These are phyloP conservation scores for Hipparchia sbordonii DNA, from an alignment of 2,888 invertebrate species.

Conservation along the genomic window DNA sequence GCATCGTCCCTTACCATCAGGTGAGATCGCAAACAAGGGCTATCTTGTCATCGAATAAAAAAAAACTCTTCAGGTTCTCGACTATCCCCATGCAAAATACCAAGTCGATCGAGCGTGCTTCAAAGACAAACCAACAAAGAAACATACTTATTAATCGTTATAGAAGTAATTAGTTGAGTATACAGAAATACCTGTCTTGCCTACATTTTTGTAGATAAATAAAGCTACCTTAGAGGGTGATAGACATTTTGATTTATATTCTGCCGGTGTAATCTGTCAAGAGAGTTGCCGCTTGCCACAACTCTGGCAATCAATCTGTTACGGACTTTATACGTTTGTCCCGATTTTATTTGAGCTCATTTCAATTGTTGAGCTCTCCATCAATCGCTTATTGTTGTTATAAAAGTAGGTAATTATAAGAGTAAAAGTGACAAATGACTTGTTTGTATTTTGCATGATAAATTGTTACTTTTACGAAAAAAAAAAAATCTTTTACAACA, in stretches of 20 bases:
- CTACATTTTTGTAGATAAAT: slow-evolving; percentile 6
- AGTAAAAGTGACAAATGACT: neutral
- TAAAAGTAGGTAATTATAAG: neutral
- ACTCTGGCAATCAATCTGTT: slow-evolving; percentile 50
- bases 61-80: no score
- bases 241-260: slow-evolving; percentile 55
- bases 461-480: neutral
- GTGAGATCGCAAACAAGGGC: no score
- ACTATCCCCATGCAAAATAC: no score
- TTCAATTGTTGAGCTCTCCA: slow-evolving; percentile 45
- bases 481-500: neutral
- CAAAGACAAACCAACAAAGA: no score
- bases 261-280: slow-evolving; percentile 50
- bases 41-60: no score
- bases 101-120: no score
- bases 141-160: no score
- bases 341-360: slow-evolving; percentile 48
- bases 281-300: slow-evolving; percentile 47
- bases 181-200: neutral
- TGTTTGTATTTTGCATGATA: neutral
- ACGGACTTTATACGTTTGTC: slow-evolving; percentile 47
- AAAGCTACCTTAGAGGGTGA: slow-evolving; percentile 33
- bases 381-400: slow-evolving; percentile 18
- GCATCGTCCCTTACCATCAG: no score
- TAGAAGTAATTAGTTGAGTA: neutral